These are phyloP conservation scores for Conus ventricosus DNA, from an alignment of 1,140 invertebrate genomes.

Conservation along the genomic window DNA sequence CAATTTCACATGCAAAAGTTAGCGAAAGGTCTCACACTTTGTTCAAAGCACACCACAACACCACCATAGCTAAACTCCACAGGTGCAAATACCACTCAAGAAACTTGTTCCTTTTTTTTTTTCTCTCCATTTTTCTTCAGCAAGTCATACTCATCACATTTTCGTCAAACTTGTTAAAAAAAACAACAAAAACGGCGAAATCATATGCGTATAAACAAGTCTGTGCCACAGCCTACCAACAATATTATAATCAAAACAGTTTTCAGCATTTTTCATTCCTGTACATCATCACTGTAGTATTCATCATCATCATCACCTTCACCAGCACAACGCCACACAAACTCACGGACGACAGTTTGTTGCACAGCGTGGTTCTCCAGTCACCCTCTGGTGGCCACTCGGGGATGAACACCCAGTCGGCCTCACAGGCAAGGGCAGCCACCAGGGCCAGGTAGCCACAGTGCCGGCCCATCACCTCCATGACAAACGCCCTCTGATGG, in stretches of 20 bases:
- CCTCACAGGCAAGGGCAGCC: conserved; percentile 81
- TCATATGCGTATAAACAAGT: not conserved
- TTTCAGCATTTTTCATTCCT: not conserved
- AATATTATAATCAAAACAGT: not conserved
- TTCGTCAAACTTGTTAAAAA: no score
- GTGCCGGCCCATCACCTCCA: conserved; percentile 99
- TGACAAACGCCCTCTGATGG: conserved; percentile 99
- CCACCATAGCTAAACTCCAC: no score
- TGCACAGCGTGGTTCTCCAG: conserved; percentile 94
- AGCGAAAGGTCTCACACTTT: no score
- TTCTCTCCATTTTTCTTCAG: no score
- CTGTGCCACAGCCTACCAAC: no score
- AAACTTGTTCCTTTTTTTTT: no score
- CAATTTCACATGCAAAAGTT: no score
- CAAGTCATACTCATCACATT: no score
- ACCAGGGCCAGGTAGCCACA: conserved; percentile 98
- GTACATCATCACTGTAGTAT: no score
- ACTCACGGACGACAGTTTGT: conserved; percentile 91
- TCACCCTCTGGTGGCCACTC: conserved; percentile 94
- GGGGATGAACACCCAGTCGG: conserved; percentile 93
- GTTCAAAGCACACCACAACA: not conserved
- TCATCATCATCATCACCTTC: no score
- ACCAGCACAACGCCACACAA: no score
- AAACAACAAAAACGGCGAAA: not conserved
- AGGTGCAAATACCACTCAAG: no score